A percentile compares a stretch with the other conserved stretches of the same genome.
Evolutionary conservation across 2,888 invertebrate genomes (phyloP).

Genomic region (Adelphocoris suturalis): DNA sequence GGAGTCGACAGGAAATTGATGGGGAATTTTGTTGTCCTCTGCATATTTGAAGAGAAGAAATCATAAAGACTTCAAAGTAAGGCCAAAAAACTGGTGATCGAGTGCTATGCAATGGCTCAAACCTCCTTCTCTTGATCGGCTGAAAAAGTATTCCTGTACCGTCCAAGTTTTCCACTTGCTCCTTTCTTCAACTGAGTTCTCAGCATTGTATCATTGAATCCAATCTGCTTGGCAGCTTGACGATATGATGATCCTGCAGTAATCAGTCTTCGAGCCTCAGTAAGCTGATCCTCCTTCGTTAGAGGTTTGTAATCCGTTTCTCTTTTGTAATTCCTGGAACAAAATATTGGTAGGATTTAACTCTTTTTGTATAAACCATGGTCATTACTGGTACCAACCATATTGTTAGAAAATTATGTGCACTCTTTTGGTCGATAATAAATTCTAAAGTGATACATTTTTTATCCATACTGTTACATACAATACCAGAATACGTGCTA

Average conservation of each 20-base stretch:
- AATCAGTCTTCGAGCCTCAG: not conserved
- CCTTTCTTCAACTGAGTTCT: slow-evolving; percentile 31
- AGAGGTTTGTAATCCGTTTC: slow-evolving; percentile 8
- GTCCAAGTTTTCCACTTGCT: slow-evolving; percentile 30
- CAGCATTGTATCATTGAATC: slow-evolving; percentile 45
- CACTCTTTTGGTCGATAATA: not conserved
- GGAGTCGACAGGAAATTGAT: slow-evolving; percentile 44
- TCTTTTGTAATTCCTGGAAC: slow-evolving; percentile 57
- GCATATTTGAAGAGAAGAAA: slow-evolving; percentile 43
- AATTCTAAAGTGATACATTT: not conserved
- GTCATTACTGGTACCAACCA: not conserved
- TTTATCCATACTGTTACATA: too few species aligned
- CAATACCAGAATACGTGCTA: too few species aligned
- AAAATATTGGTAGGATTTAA: not conserved
- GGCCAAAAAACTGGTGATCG: slow-evolving; percentile 30
- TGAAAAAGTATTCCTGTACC: not conserved
- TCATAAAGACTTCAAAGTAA: slow-evolving; percentile 39
- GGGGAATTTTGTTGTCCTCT: slow-evolving; percentile 45
- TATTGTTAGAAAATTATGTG: not conserved
- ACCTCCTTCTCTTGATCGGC: slow-evolving; percentile 40
- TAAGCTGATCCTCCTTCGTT: not conserved
- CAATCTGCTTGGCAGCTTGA: slow-evolving; percentile 55
- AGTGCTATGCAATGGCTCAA: slow-evolving; percentile 27
- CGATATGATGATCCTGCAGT: not conserved
- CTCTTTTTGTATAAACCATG: not conserved